These are phyloP conservation scores for Alligator sinensis DNA, from an alignment of 2,113 vertebrate genomes.

Conservation along the genomic window DNA sequence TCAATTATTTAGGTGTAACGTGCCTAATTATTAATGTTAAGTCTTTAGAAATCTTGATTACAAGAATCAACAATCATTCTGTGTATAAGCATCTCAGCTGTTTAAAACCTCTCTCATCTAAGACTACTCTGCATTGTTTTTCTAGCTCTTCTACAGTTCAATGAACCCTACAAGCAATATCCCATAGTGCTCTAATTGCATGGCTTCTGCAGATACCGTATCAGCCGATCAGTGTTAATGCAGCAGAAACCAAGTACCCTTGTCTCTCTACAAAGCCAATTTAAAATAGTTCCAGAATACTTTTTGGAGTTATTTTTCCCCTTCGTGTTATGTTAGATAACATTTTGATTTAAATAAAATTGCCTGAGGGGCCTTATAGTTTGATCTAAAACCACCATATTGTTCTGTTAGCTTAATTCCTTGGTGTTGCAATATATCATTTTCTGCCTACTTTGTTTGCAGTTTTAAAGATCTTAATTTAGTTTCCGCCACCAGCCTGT, in stretches of 20 bases:
- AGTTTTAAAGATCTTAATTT: conserved; percentile 67
- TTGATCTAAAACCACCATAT: conserved; percentile 40
- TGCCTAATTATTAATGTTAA: conserved; percentile 12
- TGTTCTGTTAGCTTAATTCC: conserved; percentile 58
- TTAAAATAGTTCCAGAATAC: conserved; percentile 53
- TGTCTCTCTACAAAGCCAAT: conserved; percentile 48
- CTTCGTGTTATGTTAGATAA: conserved; percentile 73
- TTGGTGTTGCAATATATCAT: conserved; percentile 42
- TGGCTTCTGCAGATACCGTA: conserved; percentile 4
- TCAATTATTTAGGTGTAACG: conserved; percentile 38
- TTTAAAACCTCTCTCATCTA: conserved; percentile 31
- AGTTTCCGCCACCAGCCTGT: conserved; percentile 27
- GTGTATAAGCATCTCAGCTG: neutral
- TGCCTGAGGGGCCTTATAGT: conserved; percentile 22
- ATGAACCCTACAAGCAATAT: neutral
- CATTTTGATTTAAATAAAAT: conserved; percentile 69
- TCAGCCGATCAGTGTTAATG: conserved; percentile 54
- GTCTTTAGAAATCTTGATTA: conserved; percentile 28
- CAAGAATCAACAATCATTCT: conserved; percentile 10
- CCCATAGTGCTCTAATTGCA: conserved; percentile 37
- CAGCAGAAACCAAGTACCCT: conserved; percentile 48
- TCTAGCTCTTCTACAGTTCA: conserved; percentile 17
- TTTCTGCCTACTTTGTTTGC: conserved; percentile 48
- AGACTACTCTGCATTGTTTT: neutral
- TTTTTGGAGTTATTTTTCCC: conserved; percentile 47